These are phyloP conservation scores for Aurelia sp. DNA, from an alignment of 30 jellyfish, hydroid and myxozoan species.

Conservation along the genomic window DNA sequence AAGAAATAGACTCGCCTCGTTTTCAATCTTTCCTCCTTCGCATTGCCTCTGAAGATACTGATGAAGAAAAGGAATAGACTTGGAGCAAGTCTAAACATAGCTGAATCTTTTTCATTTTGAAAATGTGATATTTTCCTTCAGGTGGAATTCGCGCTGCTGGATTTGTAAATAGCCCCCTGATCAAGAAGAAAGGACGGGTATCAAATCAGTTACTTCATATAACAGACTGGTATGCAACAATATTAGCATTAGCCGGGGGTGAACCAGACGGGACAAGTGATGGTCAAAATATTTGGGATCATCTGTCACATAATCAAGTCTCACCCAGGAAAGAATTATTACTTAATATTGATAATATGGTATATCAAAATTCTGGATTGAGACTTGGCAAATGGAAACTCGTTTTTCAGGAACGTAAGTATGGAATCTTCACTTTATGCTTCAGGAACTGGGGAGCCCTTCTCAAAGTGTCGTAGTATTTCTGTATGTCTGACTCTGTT, in stretches of 20 bases:
- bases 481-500: too few relatives aligned
- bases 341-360: constrained; percentile 81
- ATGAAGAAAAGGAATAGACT: too few relatives aligned
- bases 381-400: constrained; percentile 88
- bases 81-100: too few relatives aligned
- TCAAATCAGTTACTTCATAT: constrained; percentile 56
- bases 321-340: constrained; percentile 85
- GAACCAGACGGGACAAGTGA: constrained; percentile 39
- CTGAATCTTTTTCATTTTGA: too few relatives aligned
- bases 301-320: constrained; percentile 33
- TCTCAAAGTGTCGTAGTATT: too few relatives aligned
- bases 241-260: constrained; percentile 68
- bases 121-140: neutral
- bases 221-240: constrained; percentile 81
- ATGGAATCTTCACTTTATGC: too few relatives aligned
- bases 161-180: constrained; percentile 60
- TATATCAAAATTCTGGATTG: constrained; percentile 72
- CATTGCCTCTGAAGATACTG: too few relatives aligned
- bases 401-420: constrained; percentile 67
- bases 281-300: constrained; percentile 82
- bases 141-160: constrained; percentile 84
- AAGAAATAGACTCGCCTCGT: too few relatives aligned
- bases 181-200: constrained; percentile 45
- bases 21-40: too few relatives aligned
- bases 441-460: too few relatives aligned